A percentile compares a stretch with the other conserved stretches of the same genome.
Evolutionary conservation across 2,797 vertebrate species (phyloP).

Genomic region (Zenarchopterus dispar): DNA sequence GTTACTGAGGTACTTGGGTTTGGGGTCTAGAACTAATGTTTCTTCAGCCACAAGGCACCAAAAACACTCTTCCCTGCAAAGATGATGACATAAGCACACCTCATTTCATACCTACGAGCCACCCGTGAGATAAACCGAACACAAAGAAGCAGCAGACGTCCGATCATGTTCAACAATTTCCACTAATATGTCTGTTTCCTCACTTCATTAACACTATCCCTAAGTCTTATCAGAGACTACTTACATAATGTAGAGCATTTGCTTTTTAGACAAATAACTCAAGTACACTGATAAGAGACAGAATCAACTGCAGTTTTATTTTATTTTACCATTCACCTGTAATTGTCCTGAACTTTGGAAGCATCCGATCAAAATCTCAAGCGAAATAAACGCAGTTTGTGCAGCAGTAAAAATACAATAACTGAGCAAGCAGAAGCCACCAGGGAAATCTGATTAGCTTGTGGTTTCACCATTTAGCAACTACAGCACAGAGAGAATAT

Average conservation of each 20-base stretch:
- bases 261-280: background rate
- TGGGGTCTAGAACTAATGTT: background rate
- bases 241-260: background rate
- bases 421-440: slow-evolving; percentile 6
- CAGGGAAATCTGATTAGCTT: slow-evolving; percentile 28
- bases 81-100: background rate
- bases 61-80: background rate
- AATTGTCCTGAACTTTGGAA: slow-evolving; percentile 12
- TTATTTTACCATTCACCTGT: background rate
- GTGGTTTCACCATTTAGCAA: slow-evolving; percentile 24
- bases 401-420: background rate
- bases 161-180: slow-evolving; percentile 18
- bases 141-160: background rate
- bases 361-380: slow-evolving; percentile 1
- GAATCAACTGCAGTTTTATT: background rate
- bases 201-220: slow-evolving; percentile 1
- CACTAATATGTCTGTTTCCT: slow-evolving; percentile 19
- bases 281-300: slow-evolving; percentile 7
- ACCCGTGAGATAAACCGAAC: background rate
- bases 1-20: background rate
- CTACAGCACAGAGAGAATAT: background rate
- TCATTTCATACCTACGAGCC: background rate
- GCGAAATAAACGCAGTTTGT: background rate
- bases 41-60: background rate
- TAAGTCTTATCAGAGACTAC: background rate